These are phyloP conservation scores for Glossosoma conforme DNA, from an alignment of 1,140 invertebrate genomes.

Conservation along the genomic window DNA sequence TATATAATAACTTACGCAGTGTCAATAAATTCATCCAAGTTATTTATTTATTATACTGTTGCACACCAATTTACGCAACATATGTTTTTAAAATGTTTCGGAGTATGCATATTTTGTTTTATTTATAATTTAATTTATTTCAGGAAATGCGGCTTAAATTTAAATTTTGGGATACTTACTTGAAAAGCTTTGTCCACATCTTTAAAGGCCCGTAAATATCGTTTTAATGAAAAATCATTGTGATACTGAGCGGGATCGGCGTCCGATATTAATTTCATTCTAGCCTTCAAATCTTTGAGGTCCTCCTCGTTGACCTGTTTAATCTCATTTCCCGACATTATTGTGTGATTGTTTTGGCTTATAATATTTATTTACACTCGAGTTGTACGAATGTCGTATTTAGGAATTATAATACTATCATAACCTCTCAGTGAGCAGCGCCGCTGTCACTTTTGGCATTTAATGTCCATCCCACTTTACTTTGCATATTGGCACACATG, in stretches of 20 bases:
- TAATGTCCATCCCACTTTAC: constrained; percentile 7
- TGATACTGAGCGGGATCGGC: constrained; percentile 67
- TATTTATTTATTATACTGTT: no score
- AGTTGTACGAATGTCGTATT: neutral
- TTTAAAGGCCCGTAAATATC: constrained; percentile 66
- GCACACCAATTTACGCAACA: no score
- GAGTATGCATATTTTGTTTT: no score
- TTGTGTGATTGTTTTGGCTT: neutral
- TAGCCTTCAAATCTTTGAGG: constrained; percentile 58
- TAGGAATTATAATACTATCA: constrained; percentile 6
- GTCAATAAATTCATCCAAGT: no score
- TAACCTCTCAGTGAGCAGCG: constrained; percentile 12
- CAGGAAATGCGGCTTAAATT: no score
- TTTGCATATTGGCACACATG: no score
- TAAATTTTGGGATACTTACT: no score
- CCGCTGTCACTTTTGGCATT: constrained; percentile 32
- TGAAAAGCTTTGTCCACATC: constrained; percentile 66
- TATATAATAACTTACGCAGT: no score
- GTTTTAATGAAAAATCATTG: constrained; percentile 63
- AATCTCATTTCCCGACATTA: constrained; percentile 12
- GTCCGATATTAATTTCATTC: constrained; percentile 64
- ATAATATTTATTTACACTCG: neutral
- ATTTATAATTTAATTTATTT: no score
- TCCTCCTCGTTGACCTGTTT: constrained; percentile 56
- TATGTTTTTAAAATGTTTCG: no score